phyloP scores from a whole-genome alignment of 2,888 invertebrate genomes.

The Invenusta paracnida region DNA sequence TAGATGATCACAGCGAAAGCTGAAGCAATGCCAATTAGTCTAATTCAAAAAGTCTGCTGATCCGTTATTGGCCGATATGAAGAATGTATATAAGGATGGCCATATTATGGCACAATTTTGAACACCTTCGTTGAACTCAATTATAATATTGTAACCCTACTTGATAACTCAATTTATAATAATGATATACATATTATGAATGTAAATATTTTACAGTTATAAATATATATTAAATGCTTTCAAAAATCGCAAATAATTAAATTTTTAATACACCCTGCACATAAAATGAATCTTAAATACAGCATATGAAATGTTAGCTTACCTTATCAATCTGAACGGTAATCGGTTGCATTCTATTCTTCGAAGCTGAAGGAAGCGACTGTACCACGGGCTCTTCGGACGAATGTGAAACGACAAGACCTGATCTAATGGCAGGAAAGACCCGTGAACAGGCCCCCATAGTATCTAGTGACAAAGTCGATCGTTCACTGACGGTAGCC shows the following conservation, averaged over 20 bases:
- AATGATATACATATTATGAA: no score
- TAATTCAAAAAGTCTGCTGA: constrained; percentile 1
- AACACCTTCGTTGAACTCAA: neutral
- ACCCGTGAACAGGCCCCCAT: neutral
- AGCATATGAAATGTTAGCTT: no score
- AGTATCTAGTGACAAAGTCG: neutral
- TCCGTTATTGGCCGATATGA: neutral
- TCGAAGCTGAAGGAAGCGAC: neutral
- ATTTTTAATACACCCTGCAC: no score
- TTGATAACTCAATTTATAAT: no score
- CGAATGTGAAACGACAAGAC: neutral
- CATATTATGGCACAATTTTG: neutral
- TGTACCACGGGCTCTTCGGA: neutral
- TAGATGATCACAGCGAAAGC: neutral
- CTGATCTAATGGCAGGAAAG: neutral
- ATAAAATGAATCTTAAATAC: no score
- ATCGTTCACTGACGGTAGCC: neutral
- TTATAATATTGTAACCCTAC: no score
- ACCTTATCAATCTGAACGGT: constrained; percentile 13
- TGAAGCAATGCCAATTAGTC: neutral
- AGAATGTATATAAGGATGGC: no score
- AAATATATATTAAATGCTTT: no score
- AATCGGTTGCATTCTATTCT: neutral
- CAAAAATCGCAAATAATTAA: no score
- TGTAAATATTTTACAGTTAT: no score